Conservation (phyloP, 2,888 invertebrate species). For the Didymodactylos carnosus region DNA sequence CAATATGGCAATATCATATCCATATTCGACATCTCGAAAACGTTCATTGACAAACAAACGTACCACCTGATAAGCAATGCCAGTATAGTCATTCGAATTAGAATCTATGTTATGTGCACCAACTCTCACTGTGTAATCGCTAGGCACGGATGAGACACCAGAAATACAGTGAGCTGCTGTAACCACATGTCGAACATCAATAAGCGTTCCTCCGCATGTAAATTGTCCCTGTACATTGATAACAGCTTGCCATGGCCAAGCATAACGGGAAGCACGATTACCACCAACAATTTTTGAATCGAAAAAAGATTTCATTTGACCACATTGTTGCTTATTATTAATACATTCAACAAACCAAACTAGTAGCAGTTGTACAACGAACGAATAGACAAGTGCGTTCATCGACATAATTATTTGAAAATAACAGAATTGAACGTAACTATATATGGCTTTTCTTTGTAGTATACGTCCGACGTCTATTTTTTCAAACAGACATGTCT, state of each 20-base stretch:
- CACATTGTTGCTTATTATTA: too few relatives aligned
- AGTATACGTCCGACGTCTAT: too few relatives aligned
- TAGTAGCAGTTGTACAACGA: too few relatives aligned
- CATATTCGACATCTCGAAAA: background rate
- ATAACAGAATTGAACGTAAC: too few relatives aligned
- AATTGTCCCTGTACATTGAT: background rate
- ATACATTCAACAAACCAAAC: too few relatives aligned
- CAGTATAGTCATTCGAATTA: background rate
- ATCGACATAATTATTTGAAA: too few relatives aligned
- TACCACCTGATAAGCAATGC: background rate
- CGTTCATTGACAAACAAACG: background rate
- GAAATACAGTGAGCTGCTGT: background rate
- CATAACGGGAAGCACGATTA: background rate
- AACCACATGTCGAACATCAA: background rate
- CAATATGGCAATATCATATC: background rate
- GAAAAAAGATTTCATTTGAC: background rate
- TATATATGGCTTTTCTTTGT: too few relatives aligned
- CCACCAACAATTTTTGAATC: background rate
- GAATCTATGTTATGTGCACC: background rate
- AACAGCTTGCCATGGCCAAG: background rate
- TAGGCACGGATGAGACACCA: background rate
- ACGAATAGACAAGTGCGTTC: too few relatives aligned
- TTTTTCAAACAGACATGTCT: too few relatives aligned
- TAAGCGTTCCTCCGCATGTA: background rate
- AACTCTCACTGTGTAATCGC: background rate